phyloP scores from a whole-genome alignment of 2,888 invertebrate genomes.

The Brachyptera putata region DNA sequence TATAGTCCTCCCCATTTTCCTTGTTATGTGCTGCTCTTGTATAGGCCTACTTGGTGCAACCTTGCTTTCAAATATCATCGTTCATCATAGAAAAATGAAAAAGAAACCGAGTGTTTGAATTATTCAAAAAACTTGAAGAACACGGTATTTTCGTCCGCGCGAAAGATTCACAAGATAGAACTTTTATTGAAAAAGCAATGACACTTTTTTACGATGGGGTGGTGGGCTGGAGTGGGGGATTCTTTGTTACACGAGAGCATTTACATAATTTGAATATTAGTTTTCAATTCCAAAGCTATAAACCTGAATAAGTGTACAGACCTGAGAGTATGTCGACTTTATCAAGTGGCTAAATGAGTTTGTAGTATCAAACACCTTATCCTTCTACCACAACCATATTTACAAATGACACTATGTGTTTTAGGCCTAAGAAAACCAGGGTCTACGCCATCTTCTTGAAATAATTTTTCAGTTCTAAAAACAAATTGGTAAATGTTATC shows the following conservation, averaged over 20 bases:
- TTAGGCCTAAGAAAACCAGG: no score
- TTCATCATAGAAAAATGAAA: slow-evolving; percentile 1
- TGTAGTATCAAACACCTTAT: not conserved
- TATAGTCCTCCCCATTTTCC: not conserved
- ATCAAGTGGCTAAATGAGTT: not conserved
- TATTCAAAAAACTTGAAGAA: not conserved
- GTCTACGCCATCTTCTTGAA: no score
- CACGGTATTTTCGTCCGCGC: not conserved
- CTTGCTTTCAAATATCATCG: not conserved
- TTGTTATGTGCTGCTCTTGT: not conserved
- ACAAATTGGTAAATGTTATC: no score
- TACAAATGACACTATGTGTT: no score
- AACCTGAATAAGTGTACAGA: slow-evolving; percentile 16
- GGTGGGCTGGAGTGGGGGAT: no score
- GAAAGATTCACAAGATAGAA: not conserved
- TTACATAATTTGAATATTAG: slow-evolving; percentile 15
- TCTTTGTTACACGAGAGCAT: not conserved
- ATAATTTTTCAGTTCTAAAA: no score
- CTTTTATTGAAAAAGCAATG: not conserved
- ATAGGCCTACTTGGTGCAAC: not conserved
- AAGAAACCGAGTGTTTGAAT: not conserved
- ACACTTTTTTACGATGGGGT: no score
- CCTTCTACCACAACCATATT: no score
- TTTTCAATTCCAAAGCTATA: slow-evolving; percentile 23
- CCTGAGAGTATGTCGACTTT: not conserved